These are phyloP conservation scores for Carcina quercana DNA, from an alignment of 2,888 invertebrate species.

Conservation along the genomic window DNA sequence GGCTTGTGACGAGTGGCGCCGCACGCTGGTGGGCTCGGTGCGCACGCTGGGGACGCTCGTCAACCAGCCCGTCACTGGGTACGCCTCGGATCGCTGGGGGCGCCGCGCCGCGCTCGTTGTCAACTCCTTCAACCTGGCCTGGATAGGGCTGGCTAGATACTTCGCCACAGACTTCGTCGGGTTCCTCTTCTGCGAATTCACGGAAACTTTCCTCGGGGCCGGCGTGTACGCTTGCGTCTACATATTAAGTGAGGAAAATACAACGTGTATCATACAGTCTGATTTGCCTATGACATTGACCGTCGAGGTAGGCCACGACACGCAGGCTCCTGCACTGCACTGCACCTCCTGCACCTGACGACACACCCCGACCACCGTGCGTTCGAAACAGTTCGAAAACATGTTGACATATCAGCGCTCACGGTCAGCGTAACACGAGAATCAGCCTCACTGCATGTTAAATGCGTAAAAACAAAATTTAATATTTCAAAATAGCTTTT, in stretches of 20 bases:
- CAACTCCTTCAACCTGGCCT: conserved; percentile 71
- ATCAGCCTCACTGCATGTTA: too few relatives aligned
- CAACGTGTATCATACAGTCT: background rate
- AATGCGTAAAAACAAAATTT: too few relatives aligned
- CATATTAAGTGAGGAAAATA: conserved; percentile 74
- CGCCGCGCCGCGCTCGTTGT: conserved; percentile 72
- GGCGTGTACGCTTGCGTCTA: conserved; percentile 82
- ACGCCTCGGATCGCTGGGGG: conserved; percentile 82
- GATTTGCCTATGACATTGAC: too few relatives aligned
- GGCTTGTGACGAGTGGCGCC: conserved; percentile 79
- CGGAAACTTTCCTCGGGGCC: conserved; percentile 78
- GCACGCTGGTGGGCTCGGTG: conserved; percentile 80
- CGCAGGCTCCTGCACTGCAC: background rate
- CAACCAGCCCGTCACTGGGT: conserved; percentile 80
- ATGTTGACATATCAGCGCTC: too few relatives aligned
- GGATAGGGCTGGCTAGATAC: conserved; percentile 76
- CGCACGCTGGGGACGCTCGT: conserved; percentile 79
- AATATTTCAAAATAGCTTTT: too few relatives aligned
- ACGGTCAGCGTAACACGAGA: too few relatives aligned
- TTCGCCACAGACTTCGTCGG: conserved; percentile 76
- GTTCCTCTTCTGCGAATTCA: conserved; percentile 79
- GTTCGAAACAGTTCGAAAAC: too few relatives aligned
- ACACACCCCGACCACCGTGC: too few relatives aligned
- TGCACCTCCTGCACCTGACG: too few relatives aligned
- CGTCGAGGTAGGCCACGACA: background rate